Evolutionary conservation across 2,113 vertebrate genomes (phyloP), one percentile per base, ranked within the genome.

Genomic region (Osmerus mordax): DNA sequence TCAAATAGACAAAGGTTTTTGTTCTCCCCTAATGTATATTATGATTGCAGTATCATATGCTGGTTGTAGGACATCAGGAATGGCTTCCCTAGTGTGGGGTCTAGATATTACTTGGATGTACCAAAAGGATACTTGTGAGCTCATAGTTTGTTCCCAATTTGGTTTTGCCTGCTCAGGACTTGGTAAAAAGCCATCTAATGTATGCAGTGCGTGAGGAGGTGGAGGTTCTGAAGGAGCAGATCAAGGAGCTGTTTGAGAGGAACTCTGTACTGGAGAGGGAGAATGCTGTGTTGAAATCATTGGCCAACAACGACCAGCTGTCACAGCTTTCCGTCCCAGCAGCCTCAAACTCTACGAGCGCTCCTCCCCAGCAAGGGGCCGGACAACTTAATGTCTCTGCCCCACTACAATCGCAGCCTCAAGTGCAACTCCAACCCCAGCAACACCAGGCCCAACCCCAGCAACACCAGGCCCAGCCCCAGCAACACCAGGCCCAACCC

Each of bases 101-200:
- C 32, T 6, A 36, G 32, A 4, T 36, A 36, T 0, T 36, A 36
- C 4, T 47, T 47, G 8, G 7, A 11, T 47, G 41, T 47, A 47
- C 41, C 41, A 47, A 47, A 47, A 47, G 41, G 41, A 47, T 47
- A 47, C 41, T 47, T 47, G 9, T 47, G 41, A 47, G 41, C 9
- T 47, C 9, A 47, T 47, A 7, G 4, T 23, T 19, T 8, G 21
- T 61, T 52, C 47, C 36, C n/a, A 56, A 0, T 62, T 15, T 19
- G 2, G 8, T 58, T 63, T 36, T 58, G 36, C 8, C 4, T 63
- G 59, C 72, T 72, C 93, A 99, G 97, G 97, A 99, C 93, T 91
- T 99, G 86, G 97, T 99, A 89, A 98, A 99, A 94, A 99, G 97
- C 94, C 96, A 99, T 94, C 91, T 99, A 91, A 99, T 99, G 97